Evolutionary conservation across 2,113 vertebrate species (phyloP).

Genomic region (Odocoileus virginianus): DNA sequence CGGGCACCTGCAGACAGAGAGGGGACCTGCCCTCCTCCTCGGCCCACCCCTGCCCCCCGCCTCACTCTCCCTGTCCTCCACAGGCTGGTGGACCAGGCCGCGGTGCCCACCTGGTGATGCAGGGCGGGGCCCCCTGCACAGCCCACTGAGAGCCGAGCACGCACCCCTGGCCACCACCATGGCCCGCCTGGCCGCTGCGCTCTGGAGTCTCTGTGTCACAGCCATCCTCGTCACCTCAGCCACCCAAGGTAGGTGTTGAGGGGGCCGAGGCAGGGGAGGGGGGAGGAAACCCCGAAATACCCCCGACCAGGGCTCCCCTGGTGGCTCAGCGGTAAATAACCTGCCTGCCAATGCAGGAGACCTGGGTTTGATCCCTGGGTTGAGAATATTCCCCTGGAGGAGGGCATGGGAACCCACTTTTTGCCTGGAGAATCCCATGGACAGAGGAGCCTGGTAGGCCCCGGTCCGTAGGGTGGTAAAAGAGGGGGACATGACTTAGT

Average conservation of each 20-base stretch:
- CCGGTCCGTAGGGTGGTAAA: accelerated
- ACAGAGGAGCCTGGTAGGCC: background rate
- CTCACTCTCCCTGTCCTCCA: background rate
- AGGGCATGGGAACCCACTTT: background rate
- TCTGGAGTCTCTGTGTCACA: slow-evolving; percentile 76
- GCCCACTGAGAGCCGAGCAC: slow-evolving; percentile 35
- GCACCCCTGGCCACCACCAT: slow-evolving; percentile 6
- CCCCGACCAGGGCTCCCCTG: background rate
- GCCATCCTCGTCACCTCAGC: slow-evolving; percentile 75
- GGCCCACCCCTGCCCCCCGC: accelerated
- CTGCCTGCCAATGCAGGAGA: background rate
- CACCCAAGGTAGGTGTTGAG: slow-evolving; percentile 73
- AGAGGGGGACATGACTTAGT: background rate
- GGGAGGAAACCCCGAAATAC: accelerated
- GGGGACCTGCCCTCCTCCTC: background rate
- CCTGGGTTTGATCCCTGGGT: background rate
- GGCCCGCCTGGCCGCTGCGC: slow-evolving; percentile 75
- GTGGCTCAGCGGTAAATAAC: background rate
- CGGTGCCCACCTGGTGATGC: slow-evolving; percentile 47
- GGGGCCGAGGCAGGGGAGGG: background rate
- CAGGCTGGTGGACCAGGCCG: slow-evolving; percentile 60
- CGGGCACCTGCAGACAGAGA: background rate
- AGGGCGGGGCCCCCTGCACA: background rate
- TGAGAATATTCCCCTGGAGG: background rate
- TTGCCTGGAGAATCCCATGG: background rate